Evolutionary conservation across 2,113 vertebrate species (phyloP).

Genomic region (Felis chaus): DNA sequence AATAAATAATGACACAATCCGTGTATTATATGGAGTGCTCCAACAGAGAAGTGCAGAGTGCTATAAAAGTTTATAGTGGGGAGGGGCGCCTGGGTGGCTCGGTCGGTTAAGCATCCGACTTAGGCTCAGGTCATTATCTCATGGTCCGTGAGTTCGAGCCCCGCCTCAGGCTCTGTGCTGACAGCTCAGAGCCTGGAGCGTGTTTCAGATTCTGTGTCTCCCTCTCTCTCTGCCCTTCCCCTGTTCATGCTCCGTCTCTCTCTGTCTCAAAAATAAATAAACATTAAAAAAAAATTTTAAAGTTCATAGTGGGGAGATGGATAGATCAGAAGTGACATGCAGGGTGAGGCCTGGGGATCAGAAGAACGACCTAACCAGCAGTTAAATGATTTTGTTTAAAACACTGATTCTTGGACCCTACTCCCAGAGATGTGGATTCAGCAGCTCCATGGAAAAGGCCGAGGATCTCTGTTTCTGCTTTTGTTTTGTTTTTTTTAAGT

Average conservation of each 20-base stretch:
- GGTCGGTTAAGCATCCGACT: too few relatives aligned
- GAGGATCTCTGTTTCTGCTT: not conserved
- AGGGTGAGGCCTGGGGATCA: not conserved
- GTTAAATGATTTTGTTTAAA: not conserved
- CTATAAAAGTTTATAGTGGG: not conserved
- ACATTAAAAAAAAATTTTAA: accelerated
- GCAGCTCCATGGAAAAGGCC: not conserved
- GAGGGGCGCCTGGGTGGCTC: too few relatives aligned
- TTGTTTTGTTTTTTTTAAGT: not conserved
- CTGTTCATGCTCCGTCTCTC: too few relatives aligned
- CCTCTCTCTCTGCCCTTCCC: too few relatives aligned
- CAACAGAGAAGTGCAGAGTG: not conserved
- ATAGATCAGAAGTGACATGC: not conserved
- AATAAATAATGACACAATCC: not conserved
- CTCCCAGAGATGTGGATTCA: not conserved
- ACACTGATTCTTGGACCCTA: not conserved
- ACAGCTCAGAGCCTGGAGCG: too few relatives aligned
- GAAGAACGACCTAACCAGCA: not conserved
- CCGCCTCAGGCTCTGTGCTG: too few relatives aligned
- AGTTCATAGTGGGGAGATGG: not conserved
- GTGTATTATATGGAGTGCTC: not conserved
- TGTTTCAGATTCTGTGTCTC: too few relatives aligned
- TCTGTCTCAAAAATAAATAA: too few relatives aligned
- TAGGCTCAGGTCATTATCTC: too few relatives aligned
- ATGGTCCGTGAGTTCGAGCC: too few relatives aligned